Evolutionary conservation across 2,113 vertebrate genomes (phyloP).

Genomic region (Grammomys surdaster): DNA sequence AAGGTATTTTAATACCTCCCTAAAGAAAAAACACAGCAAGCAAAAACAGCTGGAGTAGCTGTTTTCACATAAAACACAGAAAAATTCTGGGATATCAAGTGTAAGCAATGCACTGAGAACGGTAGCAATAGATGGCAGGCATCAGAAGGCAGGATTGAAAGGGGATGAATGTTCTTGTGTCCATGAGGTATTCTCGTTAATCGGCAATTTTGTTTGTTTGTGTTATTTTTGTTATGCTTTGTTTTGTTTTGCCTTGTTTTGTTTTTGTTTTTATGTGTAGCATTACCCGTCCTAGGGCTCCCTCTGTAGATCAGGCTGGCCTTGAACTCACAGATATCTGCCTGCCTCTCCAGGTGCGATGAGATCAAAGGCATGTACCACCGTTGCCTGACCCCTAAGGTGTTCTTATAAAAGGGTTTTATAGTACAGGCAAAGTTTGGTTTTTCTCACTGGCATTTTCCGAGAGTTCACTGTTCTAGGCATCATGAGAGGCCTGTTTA

Average conservation of each 20-base stretch:
- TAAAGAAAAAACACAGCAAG: conserved; percentile 69
- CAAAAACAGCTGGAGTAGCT: conserved; percentile 76
- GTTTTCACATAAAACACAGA: conserved; percentile 76
- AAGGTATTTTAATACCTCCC: conserved; percentile 79
- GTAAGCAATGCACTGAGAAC: conserved; percentile 72
- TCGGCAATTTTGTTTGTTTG: too few species aligned
- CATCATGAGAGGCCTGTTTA: neutral
- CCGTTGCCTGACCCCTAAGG: neutral
- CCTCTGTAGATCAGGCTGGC: too few species aligned
- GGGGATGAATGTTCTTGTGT: neutral
- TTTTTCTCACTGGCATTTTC: conserved; percentile 49
- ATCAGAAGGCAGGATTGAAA: neutral
- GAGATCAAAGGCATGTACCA: too few species aligned
- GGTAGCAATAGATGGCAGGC: neutral
- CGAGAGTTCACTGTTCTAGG: conserved; percentile 38
- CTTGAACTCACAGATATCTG: too few species aligned
- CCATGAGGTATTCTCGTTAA: conserved; percentile 60
- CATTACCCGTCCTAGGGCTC: too few species aligned
- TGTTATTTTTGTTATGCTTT: too few species aligned
- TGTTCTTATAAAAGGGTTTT: conserved; percentile 72
- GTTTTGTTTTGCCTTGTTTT: too few species aligned
- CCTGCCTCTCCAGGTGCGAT: too few species aligned
- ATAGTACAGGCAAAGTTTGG: neutral
- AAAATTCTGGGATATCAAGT: conserved; percentile 82
- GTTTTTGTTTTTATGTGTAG: too few species aligned